phyloP scores from a whole-genome alignment of 2,113 vertebrate species.

The Halichoerus grypus region DNA sequence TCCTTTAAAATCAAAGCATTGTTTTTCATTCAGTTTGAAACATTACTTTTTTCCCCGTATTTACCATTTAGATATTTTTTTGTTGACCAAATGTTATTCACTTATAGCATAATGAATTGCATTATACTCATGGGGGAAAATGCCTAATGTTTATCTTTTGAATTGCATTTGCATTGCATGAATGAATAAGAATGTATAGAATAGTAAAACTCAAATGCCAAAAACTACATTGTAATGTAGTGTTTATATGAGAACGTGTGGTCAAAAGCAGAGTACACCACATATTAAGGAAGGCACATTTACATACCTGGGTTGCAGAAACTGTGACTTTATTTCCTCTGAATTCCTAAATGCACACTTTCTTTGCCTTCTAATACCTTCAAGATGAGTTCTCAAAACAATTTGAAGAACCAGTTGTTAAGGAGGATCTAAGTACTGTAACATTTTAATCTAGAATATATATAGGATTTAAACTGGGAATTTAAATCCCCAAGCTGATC shows the following conservation, averaged over 20 bases:
- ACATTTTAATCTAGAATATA: neutral
- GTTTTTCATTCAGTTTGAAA: neutral
- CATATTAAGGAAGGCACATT: neutral
- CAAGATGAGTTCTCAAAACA: neutral
- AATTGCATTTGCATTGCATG: neutral
- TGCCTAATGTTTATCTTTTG: neutral
- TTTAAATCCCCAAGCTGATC: neutral
- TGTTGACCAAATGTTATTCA: neutral
- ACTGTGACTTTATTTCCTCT: neutral
- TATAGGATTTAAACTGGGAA: neutral
- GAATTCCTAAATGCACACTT: neutral
- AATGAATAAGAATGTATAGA: neutral
- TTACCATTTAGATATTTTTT: conserved; percentile 1
- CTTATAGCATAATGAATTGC: neutral
- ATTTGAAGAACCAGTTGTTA: neutral
- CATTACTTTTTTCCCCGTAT: neutral
- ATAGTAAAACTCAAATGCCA: neutral
- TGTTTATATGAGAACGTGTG: neutral
- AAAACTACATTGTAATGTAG: neutral
- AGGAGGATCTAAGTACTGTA: neutral
- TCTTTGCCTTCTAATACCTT: neutral
- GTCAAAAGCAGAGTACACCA: neutral
- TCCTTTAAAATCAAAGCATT: neutral
- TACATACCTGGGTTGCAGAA: neutral
- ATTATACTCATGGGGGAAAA: neutral